Percentiles rank a stretch among this genome's conserved stretches.
Conservation (phyloP, 1,140 invertebrate species). For the Atta colombica region DNA sequence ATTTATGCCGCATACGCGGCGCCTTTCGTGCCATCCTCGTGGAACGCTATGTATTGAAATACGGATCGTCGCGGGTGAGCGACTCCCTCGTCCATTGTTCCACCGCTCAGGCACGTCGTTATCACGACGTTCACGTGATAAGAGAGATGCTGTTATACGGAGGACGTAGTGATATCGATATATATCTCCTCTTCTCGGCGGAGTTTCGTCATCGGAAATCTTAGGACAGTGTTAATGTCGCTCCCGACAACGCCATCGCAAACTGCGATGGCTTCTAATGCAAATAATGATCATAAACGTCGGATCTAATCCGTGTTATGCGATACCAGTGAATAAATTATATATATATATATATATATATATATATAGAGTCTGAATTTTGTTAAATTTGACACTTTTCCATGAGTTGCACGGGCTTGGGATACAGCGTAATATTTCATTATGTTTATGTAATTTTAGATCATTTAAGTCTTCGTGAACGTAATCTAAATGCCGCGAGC, state of each 20-base stretch:
- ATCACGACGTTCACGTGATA: constrained; percentile 38
- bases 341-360: no score
- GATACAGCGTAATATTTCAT: neutral
- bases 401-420: no score
- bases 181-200: neutral
- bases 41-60: constrained; percentile 31
- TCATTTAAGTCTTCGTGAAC: neutral
- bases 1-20: constrained; percentile 57
- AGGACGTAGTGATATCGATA: constrained; percentile 20
- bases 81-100: constrained; percentile 59
- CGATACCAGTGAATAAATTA: neutral
- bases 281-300: constrained; percentile 33
- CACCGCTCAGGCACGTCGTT: constrained; percentile 15
- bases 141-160: constrained; percentile 52
- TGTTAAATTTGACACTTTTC: neutral
- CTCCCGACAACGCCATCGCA: no score
- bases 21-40: neutral
- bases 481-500: neutral
- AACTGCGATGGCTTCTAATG: neutral
- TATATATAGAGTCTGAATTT: neutral
- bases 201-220: constrained; percentile 45
- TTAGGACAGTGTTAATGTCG: neutral
- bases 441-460: neutral
- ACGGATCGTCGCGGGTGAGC: constrained; percentile 29
- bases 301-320: constrained; percentile 31